Evolutionary conservation across 2,113 vertebrate genomes (phyloP).

Genomic region (Prunella fulvescens): DNA sequence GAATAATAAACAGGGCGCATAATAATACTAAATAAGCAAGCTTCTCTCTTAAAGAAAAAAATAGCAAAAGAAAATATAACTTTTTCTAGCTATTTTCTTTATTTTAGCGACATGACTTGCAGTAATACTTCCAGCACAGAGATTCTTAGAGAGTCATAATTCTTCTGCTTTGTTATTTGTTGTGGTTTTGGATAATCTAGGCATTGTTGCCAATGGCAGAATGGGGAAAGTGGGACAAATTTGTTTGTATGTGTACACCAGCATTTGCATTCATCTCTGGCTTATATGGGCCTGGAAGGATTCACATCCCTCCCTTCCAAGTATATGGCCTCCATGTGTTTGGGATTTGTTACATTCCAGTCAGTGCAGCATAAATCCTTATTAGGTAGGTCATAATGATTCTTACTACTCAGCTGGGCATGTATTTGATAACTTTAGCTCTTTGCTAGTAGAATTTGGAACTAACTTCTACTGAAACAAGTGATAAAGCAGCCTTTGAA

Average conservation of each 20-base stretch:
- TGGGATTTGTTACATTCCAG: background rate
- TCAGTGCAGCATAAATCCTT: background rate
- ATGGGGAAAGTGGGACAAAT: background rate
- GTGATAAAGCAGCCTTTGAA: background rate
- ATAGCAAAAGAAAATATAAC: background rate
- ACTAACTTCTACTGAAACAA: background rate
- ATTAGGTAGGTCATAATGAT: background rate
- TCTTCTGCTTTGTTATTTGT: background rate
- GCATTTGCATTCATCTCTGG: background rate
- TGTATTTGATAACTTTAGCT: background rate
- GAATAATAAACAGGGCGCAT: background rate
- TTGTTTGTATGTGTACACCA: background rate
- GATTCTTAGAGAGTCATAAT: background rate
- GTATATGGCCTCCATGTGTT: background rate
- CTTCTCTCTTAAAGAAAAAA: background rate
- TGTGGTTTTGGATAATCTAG: background rate
- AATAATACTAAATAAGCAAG: background rate
- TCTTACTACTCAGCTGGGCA: background rate
- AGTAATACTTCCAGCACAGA: background rate
- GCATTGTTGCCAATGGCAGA: background rate
- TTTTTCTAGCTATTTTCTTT: background rate
- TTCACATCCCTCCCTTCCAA: background rate
- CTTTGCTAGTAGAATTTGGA: background rate
- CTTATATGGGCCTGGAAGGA: background rate
- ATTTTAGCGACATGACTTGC: background rate